Conservation (phyloP, 2,797 vertebrate species). For the Falco novaeseelandiae region DNA sequence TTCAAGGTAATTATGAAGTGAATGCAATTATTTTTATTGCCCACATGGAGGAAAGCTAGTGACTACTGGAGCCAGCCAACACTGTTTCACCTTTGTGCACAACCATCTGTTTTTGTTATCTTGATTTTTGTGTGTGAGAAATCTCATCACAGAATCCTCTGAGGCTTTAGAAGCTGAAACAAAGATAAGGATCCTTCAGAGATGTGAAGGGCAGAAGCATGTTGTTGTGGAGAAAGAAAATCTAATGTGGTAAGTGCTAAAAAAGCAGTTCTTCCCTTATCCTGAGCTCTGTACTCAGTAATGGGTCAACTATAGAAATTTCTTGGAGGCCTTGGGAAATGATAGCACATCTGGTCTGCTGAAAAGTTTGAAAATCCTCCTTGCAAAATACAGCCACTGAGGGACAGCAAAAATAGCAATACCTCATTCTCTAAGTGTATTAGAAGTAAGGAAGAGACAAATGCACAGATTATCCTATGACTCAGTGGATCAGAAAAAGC, state of each 20-base stretch:
- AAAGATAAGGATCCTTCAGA: background rate
- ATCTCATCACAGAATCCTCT: background rate
- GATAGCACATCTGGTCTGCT: background rate
- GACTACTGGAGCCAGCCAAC: background rate
- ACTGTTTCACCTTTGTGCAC: background rate
- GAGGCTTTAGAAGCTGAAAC: background rate
- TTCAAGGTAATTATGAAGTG: background rate
- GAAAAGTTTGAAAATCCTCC: background rate
- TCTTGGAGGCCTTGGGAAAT: background rate
- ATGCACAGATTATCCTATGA: background rate
- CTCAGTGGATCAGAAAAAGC: background rate
- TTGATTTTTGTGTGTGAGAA: background rate
- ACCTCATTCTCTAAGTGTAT: background rate
- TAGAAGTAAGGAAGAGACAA: background rate
- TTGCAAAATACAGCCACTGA: background rate
- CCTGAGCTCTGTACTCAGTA: background rate
- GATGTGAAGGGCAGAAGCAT: background rate
- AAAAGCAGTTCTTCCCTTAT: background rate
- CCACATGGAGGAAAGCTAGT: background rate
- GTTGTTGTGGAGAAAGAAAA: background rate
- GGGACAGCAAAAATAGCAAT: background rate
- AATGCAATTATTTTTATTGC: background rate
- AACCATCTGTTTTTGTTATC: background rate
- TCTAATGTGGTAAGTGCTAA: background rate
- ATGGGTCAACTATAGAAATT: background rate